Base-by-base conservation (phyloP, 2,888 invertebrate species). In the Automeris io region DNA sequence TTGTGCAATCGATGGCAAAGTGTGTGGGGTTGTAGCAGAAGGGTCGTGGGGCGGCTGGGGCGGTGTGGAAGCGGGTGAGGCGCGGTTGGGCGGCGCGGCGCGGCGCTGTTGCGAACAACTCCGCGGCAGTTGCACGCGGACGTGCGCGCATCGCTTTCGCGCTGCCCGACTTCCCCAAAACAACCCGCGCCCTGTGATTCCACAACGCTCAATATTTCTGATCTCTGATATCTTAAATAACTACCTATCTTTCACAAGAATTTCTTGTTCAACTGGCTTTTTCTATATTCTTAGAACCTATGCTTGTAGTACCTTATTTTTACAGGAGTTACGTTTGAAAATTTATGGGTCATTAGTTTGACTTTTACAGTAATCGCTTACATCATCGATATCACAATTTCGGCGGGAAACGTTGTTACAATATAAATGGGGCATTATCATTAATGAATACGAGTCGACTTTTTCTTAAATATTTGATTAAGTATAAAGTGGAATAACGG, bases 41-140 rank as follows among this genome's bases (percentile, higher is more conserved):
- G 32, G 49, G 54, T 48, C 54, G 35, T 61, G 53, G 59, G 61
- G 67, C 55, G 55, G 60, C 51, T 49, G 57, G 61, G 55, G 49
- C 45, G 49, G 51, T 25, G 32, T 31, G 40, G 53, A 43, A 74
- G 68, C 68, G 70, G 72, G 70, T 73, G 70, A 70, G 66, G 57
- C 62, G 64, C 72, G 47, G 50, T 47, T n/a, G 41, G 51, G 47
- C 51, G 54, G 51, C 49, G 51, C 48, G 71, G 73, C 70, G 64
- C 71, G 69, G 58, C 56, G 71, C 69, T 67, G 68, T 69, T 67
- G 66, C n/a, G n/a, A n/a, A n/a, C n/a, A 65, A 60, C 50, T 58
- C 59, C 71, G 70, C 80, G 80, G 78, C 83, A 81, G 82, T 82
- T 71, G 79, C 80, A 66, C 78, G 79, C 75, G 64, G 68, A 75